Conservation (phyloP, 2,888 invertebrate genomes). For the Bembecia ichneumoniformis region DNA sequence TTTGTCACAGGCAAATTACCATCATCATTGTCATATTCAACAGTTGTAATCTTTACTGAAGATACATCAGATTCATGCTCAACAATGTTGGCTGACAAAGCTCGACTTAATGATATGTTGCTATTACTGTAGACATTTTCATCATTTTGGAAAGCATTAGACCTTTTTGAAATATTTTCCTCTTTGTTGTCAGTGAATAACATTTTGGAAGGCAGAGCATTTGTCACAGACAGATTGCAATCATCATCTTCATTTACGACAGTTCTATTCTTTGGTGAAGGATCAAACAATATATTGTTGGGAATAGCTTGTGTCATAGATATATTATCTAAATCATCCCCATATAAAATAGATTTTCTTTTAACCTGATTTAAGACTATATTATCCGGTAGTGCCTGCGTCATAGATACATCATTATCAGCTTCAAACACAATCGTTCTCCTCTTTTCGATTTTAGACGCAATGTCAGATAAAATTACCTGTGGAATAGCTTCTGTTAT, state of each 20-base stretch:
- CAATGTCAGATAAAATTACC: neutral
- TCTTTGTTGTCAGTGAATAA: neutral
- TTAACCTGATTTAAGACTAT: neutral
- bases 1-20: conserved; percentile 26
- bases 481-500: neutral
- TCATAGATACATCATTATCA: conserved; percentile 24
- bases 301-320: conserved; percentile 1
- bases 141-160: no score
- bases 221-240: conserved; percentile 25
- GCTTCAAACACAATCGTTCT: conserved; percentile 15
- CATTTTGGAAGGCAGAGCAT: conserved; percentile 14
- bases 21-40: conserved; percentile 17
- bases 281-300: neutral
- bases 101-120: conserved; percentile 3
- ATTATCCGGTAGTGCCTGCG: conserved; percentile 20
- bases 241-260: conserved; percentile 18
- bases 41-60: conserved; percentile 18
- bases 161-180: neutral
- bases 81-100: neutral
- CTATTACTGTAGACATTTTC: no score
- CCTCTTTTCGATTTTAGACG: conserved; percentile 7
- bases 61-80: neutral
- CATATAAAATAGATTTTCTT: neutral
- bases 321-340: neutral
- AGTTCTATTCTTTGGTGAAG: conserved; percentile 17